These are phyloP conservation scores for Octomys mimax DNA, from an alignment of 2,797 vertebrate species.

Conservation along the genomic window DNA sequence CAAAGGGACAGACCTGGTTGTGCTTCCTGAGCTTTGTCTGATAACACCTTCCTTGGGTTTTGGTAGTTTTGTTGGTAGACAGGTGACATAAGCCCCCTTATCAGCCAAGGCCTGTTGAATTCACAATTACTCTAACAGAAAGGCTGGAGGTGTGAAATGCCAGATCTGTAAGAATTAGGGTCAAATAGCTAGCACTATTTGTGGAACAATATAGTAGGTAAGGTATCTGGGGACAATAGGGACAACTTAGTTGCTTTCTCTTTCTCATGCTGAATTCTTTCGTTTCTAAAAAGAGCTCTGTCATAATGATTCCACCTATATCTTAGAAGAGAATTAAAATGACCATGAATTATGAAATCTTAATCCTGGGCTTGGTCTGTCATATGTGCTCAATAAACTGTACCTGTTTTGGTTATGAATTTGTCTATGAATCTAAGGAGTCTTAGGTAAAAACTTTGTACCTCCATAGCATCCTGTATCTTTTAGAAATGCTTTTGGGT, in stretches of 20 bases:
- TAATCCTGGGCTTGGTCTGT: not conserved
- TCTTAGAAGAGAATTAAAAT: not conserved
- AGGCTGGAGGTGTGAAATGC: not conserved
- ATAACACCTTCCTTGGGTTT: not conserved
- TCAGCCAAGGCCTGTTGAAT: not conserved
- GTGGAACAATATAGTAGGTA: not conserved
- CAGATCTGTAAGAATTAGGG: not conserved
- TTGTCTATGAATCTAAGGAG: not conserved
- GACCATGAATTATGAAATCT: not conserved
- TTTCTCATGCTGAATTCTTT: not conserved
- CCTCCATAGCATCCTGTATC: not conserved
- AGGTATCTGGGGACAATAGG: fast-evolving
- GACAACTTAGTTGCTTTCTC: not conserved
- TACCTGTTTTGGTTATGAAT: not conserved
- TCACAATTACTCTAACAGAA: not conserved
- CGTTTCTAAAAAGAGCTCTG: not conserved
- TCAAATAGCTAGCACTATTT: not conserved
- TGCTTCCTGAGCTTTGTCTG: not conserved
- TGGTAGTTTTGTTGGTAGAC: not conserved
- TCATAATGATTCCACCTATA: not conserved
- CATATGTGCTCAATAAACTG: not conserved
- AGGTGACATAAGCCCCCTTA: not conserved
- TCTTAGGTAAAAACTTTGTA: not conserved
- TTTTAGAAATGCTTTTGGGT: slow-evolving; percentile 7
- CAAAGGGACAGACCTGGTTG: not conserved